Percentiles rank a stretch among this genome's conserved stretches.
Conservation (phyloP, 1,140 invertebrate genomes). For the Drosophila yakuba region DNA sequence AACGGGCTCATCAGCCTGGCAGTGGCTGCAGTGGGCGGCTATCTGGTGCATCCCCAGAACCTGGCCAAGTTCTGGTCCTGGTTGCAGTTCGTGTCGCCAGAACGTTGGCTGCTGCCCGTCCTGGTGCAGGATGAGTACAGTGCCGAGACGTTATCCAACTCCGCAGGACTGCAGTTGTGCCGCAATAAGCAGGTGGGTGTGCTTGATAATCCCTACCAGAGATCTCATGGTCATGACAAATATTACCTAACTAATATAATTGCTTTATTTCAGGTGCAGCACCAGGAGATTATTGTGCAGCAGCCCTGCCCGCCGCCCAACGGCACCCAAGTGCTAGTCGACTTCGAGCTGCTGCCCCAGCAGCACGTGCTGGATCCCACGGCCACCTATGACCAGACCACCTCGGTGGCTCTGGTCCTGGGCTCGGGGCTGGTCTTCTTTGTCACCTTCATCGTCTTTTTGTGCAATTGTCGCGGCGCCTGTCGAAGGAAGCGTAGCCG, state of each 20-base stretch:
- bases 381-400: conserved; percentile 85
- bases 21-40: conserved; percentile 89
- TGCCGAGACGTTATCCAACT: conserved; percentile 87
- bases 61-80: conserved; percentile 88
- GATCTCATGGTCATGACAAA: too few relatives aligned
- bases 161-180: conserved; percentile 86
- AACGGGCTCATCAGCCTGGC: conserved; percentile 87
- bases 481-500: conserved; percentile 75
- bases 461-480: conserved; percentile 86
- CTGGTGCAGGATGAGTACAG: conserved; percentile 89
- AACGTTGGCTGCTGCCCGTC: conserved; percentile 90
- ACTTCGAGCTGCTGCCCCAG: conserved; percentile 86
- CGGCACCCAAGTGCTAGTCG: conserved; percentile 89
- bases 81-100: conserved; percentile 89
- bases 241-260: not conserved
- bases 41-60: conserved; percentile 90
- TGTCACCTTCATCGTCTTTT: conserved; percentile 86
- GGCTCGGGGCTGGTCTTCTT: conserved; percentile 87
- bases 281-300: conserved; percentile 93
- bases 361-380: conserved; percentile 84
- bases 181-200: conserved; percentile 88
- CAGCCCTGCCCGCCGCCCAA: conserved; percentile 91
- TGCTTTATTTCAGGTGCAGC: conserved; percentile 87
- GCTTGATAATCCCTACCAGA: too few relatives aligned
- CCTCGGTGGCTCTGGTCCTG: conserved; percentile 86